phyloP scores from a whole-genome alignment of 2,797 vertebrate genomes.

The Cacajao melanocephalus region DNA sequence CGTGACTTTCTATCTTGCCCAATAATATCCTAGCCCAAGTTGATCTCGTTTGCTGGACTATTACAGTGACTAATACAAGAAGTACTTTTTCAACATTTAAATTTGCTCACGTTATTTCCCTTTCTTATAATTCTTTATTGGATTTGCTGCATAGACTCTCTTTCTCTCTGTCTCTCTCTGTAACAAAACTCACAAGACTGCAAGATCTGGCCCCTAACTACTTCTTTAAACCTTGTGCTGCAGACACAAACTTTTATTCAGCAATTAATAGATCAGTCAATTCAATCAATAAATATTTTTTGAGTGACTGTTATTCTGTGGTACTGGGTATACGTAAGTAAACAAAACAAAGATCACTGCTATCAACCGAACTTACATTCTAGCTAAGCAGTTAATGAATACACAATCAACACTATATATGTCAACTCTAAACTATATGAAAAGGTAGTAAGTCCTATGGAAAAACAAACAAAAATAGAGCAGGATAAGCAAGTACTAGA shows the following conservation, averaged over 20 bases:
- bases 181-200: not conserved
- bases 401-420: not conserved
- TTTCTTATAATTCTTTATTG: not conserved
- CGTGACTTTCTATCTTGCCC: not conserved
- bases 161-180: not conserved
- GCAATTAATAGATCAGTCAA: not conserved
- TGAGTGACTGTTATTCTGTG: not conserved
- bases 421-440: not conserved
- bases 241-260: not conserved
- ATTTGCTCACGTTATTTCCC: not conserved
- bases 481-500: not conserved
- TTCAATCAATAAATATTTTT: not conserved
- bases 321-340: not conserved
- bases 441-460: not conserved
- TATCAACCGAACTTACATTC: not conserved
- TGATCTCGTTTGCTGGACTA: not conserved
- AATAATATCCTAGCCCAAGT: not conserved
- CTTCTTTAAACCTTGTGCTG: not conserved
- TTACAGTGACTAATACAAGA: not conserved
- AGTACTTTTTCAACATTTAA: not conserved
- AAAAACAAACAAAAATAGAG: not conserved
- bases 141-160: not conserved
- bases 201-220: not conserved
- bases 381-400: not conserved
- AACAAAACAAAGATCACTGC: not conserved